Evolutionary conservation across 2,797 vertebrate species (phyloP), one percentile per base, ranked within the genome.

Genomic region (Taeniopygia guttata): DNA sequence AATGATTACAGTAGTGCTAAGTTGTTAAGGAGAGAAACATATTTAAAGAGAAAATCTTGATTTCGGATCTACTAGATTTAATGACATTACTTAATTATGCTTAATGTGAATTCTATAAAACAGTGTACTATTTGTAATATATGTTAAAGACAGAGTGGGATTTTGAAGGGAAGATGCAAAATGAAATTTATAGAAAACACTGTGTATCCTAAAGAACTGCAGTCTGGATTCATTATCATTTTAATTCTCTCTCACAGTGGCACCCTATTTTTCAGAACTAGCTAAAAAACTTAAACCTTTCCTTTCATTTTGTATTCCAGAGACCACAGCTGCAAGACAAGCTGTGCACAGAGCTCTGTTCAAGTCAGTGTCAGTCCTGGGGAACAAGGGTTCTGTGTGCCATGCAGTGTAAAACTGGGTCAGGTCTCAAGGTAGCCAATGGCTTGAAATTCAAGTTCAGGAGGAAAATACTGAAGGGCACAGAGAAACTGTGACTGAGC

Each of bases 101-200:
- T 75, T 87, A 36, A 46, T 87, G 46, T 75, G 36, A 54, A 40
- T 74, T 60, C 36, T 80, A 2, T 56, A 22, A 52, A 67, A 32
- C 10, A 27, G 8, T 64, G 2, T 67, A 40, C 34, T 59, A 40
- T 7, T 49, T 87, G 55, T 51, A 72, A 48, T 73, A n/a, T 12
- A 10, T 34, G 29, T 62, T 60, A 66, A 85, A 90, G 40, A 51
- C 40, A 20, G n/a, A 63, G 29, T 12, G 29, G 13, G 45, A 68
- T 93, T 94, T 84, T 87, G 49, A 87, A 91, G 63, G 59, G 59
- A 86, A 79, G 38, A 89, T 32, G 52, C 46, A 40, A 79, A 87
- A 52, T 66, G 43, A 36, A 22, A 40, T 62, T 29, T 59, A 4
- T 25, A 43, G 67, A 64, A 78, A 87, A 67, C 16, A 16, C 15